phyloP scores from a whole-genome alignment of 2,113 vertebrate species.

The Aythya baeri region DNA sequence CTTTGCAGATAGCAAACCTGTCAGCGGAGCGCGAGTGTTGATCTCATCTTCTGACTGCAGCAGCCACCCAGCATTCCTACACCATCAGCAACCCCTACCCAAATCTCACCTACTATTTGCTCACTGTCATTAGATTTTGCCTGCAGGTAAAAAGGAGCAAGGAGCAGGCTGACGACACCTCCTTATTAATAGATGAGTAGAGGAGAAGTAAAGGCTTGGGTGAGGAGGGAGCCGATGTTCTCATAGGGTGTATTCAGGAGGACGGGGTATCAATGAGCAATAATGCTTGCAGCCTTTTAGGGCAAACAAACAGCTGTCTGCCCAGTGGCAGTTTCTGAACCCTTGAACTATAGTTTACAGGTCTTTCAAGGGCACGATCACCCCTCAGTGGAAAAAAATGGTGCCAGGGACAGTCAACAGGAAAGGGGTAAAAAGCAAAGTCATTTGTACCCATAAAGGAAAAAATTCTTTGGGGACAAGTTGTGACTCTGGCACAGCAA shows the following conservation, averaged over 20 bases:
- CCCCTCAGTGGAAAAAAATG: background rate
- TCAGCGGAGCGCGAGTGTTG: conserved; percentile 77
- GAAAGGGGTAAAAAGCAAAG: background rate
- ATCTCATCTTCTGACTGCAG: conserved; percentile 84
- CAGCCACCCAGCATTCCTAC: conserved; percentile 75
- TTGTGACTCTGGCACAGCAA: background rate
- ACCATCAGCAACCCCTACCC: conserved; percentile 73
- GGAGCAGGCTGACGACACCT: conserved; percentile 68
- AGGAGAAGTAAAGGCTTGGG: conserved; percentile 19
- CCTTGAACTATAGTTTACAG: background rate
- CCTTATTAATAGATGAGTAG: conserved; percentile 53
- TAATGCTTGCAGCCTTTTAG: background rate
- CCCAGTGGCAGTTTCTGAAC: background rate
- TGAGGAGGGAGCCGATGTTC: background rate
- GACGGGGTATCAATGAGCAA: background rate
- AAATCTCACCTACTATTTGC: conserved; percentile 63
- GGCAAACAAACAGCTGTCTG: conserved; percentile 12
- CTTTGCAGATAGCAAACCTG: conserved; percentile 70
- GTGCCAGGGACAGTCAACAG: background rate
- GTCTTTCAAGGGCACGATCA: background rate
- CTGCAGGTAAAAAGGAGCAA: conserved; percentile 48
- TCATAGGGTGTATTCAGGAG: background rate
- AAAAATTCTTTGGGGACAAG: background rate
- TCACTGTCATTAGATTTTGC: conserved; percentile 72
- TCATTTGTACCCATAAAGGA: background rate